phyloP scores from a whole-genome alignment of 2,113 vertebrate species.

The Azemiops feae region DNA sequence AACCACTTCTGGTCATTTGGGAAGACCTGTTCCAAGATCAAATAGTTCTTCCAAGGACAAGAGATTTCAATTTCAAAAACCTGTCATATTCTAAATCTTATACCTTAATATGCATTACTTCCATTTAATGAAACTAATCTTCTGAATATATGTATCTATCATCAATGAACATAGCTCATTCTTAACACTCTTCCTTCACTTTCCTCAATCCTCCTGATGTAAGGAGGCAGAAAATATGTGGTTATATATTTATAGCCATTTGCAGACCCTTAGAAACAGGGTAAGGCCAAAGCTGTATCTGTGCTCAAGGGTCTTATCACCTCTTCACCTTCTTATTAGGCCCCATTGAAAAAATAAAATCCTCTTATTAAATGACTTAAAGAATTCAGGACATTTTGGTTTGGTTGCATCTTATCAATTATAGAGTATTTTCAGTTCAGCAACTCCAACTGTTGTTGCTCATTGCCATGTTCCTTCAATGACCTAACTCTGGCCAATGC shows the following conservation, averaged over 20 bases:
- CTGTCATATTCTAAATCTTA: background rate
- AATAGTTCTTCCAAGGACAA: background rate
- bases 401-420: conserved; percentile 40
- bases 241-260: background rate
- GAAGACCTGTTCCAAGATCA: background rate
- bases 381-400: background rate
- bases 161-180: background rate
- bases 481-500: background rate
- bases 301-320: background rate
- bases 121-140: background rate
- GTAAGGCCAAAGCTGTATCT: background rate
- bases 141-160: background rate
- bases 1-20: background rate
- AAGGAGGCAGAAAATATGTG: background rate
- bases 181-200: background rate
- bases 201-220: background rate
- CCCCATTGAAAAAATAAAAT: conserved; percentile 14
- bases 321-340: background rate
- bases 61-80: background rate
- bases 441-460: background rate
- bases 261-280: background rate
- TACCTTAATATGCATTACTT: background rate
- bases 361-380: background rate
- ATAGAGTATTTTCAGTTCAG: background rate
- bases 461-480: background rate